Percentiles rank a stretch among this genome's conserved stretches.
Conservation (phyloP, 2,113 vertebrate genomes). For the Ornithorhynchus anatinus region DNA sequence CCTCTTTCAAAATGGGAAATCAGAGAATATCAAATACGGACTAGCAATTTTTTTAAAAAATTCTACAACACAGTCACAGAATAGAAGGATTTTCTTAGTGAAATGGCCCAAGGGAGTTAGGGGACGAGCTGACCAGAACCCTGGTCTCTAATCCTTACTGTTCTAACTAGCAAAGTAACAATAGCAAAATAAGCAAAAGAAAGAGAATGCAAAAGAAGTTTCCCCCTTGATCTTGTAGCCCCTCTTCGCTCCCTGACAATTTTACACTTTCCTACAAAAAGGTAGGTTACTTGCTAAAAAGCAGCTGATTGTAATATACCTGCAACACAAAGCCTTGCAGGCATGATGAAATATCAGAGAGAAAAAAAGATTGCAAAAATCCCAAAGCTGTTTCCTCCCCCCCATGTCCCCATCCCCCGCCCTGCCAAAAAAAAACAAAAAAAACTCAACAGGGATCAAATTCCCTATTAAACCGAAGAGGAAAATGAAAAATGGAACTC, state of each 20-base stretch:
- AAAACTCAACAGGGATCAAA: background rate
- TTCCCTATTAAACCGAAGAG: slow-evolving; percentile 5
- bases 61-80: too few species aligned
- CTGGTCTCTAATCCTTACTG: too few species aligned
- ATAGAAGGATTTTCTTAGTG: too few species aligned
- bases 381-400: background rate
- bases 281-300: background rate
- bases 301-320: background rate
- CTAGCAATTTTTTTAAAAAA: too few species aligned
- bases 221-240: background rate
- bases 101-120: too few species aligned
- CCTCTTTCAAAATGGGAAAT: too few species aligned
- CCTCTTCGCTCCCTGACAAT: background rate
- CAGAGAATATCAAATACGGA: too few species aligned
- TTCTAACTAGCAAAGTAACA: background rate
- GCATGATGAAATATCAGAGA: background rate
- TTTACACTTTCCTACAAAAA: background rate
- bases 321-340: background rate
- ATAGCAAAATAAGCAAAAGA: too few species aligned
- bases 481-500: background rate
- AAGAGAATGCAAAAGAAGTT: background rate
- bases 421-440: too few species aligned
- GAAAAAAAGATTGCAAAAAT: background rate
- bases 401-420: too few species aligned
- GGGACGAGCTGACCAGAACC: too few species aligned